Evolutionary conservation across 2,888 invertebrate genomes (phyloP), one percentile per base, ranked within the genome.

Genomic region (Oscheius onirici): DNA sequence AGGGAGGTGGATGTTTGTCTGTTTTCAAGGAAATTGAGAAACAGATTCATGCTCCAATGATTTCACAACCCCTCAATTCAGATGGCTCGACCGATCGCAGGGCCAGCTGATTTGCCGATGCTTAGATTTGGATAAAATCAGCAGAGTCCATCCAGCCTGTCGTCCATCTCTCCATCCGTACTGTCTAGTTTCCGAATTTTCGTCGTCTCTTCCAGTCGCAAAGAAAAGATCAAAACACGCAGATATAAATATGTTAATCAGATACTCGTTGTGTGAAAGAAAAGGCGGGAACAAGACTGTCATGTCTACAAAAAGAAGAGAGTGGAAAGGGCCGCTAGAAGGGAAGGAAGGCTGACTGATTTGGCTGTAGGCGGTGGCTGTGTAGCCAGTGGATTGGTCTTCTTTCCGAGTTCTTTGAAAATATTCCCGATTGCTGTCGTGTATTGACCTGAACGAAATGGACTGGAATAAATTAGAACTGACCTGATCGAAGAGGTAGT

Each of bases 51-150:
- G 15, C 17, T 10, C 34, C 13, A 15, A 11, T 20, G 44, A 43
- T 41, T 2, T 43, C 2, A 1, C 6, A 60, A 28, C 20, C 24
- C 28, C 2, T 24, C 22, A 28, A n/a, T 55, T 67, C 69, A 69
- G 69, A 61, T 69, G 69, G 15, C 49, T 34, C 69, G 69, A 40
- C 52, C 46, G 8, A 69, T 69, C 17, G 51, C 60, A n/a, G 69
- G 69, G 22, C 69, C 69, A 44, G 69, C 69, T 28, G 69, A 69
- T 51, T 69, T 79, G 43, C 79, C 79, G 2, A 77, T 79, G 77
- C 58, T 79, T 49, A 72, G 79, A 58, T 79, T 77, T 68, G 79
- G 79, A 71, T 79, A 71, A 75, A n/a, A 55, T 40, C 15, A n/a
- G n/a, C n/a, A n/a, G n/a, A n/a, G n/a, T n/a, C n/a, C n/a, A n/a